phyloP scores from a whole-genome alignment of 2,113 vertebrate species.

The Corythoichthys haematopterus region DNA sequence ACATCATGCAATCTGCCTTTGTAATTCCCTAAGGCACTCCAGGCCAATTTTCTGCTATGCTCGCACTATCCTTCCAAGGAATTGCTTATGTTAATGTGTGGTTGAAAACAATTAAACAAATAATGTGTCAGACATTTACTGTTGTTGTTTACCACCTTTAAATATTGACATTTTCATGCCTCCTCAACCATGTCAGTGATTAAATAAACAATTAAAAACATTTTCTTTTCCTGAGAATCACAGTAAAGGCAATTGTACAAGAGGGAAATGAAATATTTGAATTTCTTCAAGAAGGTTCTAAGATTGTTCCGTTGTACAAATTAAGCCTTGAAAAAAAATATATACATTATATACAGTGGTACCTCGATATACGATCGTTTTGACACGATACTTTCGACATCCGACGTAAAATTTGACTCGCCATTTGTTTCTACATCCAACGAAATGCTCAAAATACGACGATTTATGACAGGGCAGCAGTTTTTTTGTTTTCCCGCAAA shows the following conservation, averaged over 20 bases:
- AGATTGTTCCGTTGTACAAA: no score
- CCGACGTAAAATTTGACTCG: no score
- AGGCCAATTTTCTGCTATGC: conserved; percentile 90
- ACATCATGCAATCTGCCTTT: conserved; percentile 74
- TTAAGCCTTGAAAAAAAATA: no score
- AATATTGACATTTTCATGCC: conserved; percentile 67
- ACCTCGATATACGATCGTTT: no score
- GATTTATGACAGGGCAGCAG: no score
- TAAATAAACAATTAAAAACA: conserved; percentile 18
- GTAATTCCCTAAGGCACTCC: conserved; percentile 82
- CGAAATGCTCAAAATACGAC: no score
- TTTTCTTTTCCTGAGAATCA: not conserved
- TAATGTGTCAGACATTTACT: conserved; percentile 82
- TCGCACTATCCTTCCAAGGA: conserved; percentile 77
- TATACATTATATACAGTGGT: no score
- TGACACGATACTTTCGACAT: no score
- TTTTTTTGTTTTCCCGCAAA: no score
- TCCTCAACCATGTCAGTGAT: conserved; percentile 30
- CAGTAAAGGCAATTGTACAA: not conserved
- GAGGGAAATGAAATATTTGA: not conserved
- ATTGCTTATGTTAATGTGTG: conserved; percentile 85
- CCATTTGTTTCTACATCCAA: no score
- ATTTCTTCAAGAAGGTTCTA: no score
- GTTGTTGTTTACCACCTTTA: conserved; percentile 57
- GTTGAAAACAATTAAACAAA: conserved; percentile 86